Conservation (phyloP, 2,888 invertebrate genomes). For the Philaethria dido region DNA sequence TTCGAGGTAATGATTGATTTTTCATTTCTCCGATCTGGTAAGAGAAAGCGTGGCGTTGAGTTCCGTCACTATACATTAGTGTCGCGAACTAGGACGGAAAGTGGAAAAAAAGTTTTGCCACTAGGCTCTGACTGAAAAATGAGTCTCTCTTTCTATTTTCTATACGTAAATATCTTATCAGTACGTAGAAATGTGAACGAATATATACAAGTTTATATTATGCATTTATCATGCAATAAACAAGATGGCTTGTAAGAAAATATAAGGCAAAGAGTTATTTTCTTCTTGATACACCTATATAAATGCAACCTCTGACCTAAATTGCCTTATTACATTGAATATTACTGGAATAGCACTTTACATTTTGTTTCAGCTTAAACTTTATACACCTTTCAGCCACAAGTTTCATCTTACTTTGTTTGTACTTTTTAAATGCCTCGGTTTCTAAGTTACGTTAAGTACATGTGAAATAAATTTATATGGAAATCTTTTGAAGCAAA, state of each 20-base stretch:
- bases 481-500: background rate
- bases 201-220: background rate
- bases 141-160: too few relatives aligned
- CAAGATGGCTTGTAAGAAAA: background rate
- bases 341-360: conserved; percentile 20
- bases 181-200: background rate
- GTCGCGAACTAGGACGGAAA: too few relatives aligned
- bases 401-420: background rate
- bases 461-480: background rate
- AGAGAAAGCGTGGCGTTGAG: too few relatives aligned
- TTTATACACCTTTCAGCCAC: background rate
- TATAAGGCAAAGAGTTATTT: conserved; percentile 4
- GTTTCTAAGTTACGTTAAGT: background rate
- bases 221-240: background rate
- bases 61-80: too few relatives aligned
- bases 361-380: conserved; percentile 3
- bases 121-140: too few relatives aligned
- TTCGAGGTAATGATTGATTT: too few relatives aligned
- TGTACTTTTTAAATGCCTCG: background rate
- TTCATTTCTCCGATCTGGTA: too few relatives aligned
- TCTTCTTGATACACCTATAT: conserved; percentile 47
- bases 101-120: too few relatives aligned
- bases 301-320: conserved; percentile 47
- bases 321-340: conserved; percentile 32
- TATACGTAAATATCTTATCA: background rate